Percentiles rank a stretch among this genome's conserved stretches.
Evolutionary conservation across 2,888 invertebrate species (phyloP).

Genomic region (Nomada lathburiana): DNA sequence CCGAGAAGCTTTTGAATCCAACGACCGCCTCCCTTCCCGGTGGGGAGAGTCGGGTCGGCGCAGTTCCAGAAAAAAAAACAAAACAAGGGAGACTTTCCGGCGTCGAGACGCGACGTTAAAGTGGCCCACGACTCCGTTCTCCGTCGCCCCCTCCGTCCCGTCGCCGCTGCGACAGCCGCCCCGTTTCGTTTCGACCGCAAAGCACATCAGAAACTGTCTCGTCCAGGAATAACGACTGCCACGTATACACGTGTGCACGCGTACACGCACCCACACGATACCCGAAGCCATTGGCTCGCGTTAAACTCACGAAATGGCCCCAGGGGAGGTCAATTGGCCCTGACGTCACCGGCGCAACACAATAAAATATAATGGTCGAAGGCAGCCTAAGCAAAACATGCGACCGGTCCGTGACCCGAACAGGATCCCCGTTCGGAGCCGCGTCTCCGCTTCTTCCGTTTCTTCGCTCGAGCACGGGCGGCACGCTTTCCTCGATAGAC

Average conservation of each 20-base stretch:
- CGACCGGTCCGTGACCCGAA: constrained; percentile 69
- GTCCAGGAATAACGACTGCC: constrained; percentile 74
- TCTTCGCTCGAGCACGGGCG: neutral
- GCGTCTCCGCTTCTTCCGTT: constrained; percentile 23
- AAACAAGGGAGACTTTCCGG: constrained; percentile 69
- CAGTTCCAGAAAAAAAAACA: constrained; percentile 58
- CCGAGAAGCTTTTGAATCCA: constrained; percentile 68
- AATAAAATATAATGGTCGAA: constrained; percentile 72
- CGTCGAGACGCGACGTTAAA: constrained; percentile 63
- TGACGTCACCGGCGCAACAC: constrained; percentile 76
- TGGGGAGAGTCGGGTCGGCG: constrained; percentile 56
- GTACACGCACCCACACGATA: constrained; percentile 34
- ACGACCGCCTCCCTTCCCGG: constrained; percentile 54
- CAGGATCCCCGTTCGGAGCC: constrained; percentile 53
- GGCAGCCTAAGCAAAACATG: constrained; percentile 64
- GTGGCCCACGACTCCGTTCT: constrained; percentile 41
- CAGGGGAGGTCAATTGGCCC: constrained; percentile 74
- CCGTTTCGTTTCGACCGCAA: constrained; percentile 9
- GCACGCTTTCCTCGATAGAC: constrained; percentile 15
- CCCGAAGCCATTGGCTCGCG: constrained; percentile 70
- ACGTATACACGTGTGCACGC: constrained; percentile 16
- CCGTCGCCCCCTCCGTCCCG: neutral
- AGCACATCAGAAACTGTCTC: constrained; percentile 52
- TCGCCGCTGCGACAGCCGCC: neutral
- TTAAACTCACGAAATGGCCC: constrained; percentile 69